These are phyloP conservation scores for Setophaga petechia DNA, from an alignment of 2,113 vertebrate genomes.

Conservation along the genomic window DNA sequence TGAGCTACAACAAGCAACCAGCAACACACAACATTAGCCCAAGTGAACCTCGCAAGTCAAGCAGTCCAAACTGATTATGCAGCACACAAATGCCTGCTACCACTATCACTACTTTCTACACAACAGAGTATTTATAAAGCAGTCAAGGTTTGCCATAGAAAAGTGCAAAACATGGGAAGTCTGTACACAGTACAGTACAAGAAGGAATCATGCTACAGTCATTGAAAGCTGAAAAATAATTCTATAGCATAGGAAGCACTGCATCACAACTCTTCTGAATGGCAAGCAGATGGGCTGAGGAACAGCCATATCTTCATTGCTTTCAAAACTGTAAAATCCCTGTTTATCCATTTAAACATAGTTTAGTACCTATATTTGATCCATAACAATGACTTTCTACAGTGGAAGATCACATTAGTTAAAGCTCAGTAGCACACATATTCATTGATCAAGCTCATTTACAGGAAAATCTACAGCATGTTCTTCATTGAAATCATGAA, in stretches of 20 bases:
- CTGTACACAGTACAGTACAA: slow-evolving; percentile 56
- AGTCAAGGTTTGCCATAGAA: slow-evolving; percentile 62
- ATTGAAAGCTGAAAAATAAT: slow-evolving; percentile 65
- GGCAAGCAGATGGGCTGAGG: slow-evolving; percentile 41
- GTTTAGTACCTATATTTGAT: slow-evolving; percentile 39
- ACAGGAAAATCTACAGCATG: slow-evolving; percentile 37
- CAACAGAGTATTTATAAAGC: slow-evolving; percentile 37
- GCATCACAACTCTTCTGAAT: slow-evolving; percentile 42
- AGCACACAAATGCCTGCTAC: slow-evolving; percentile 6
- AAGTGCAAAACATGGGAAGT: slow-evolving; percentile 49
- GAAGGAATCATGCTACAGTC: slow-evolving; percentile 54
- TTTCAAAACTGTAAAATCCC: slow-evolving; percentile 59
- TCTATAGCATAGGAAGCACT: slow-evolving; percentile 60
- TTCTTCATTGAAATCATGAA: slow-evolving; percentile 38
- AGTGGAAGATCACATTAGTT: slow-evolving; percentile 39
- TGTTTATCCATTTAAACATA: slow-evolving; percentile 54
- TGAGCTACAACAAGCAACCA: slow-evolving; percentile 53
- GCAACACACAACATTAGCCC: slow-evolving; percentile 19
- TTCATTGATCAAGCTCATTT: slow-evolving; percentile 17
- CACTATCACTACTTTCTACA: slow-evolving; percentile 1
- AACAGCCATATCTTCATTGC: slow-evolving; percentile 4
- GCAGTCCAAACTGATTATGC: background rate
- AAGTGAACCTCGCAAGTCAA: background rate
- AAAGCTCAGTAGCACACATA: slow-evolving; percentile 34
- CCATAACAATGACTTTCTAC: slow-evolving; percentile 48